These are phyloP conservation scores for Drosophila ercepeae DNA, from an alignment of 1,140 invertebrate species.

Conservation along the genomic window DNA sequence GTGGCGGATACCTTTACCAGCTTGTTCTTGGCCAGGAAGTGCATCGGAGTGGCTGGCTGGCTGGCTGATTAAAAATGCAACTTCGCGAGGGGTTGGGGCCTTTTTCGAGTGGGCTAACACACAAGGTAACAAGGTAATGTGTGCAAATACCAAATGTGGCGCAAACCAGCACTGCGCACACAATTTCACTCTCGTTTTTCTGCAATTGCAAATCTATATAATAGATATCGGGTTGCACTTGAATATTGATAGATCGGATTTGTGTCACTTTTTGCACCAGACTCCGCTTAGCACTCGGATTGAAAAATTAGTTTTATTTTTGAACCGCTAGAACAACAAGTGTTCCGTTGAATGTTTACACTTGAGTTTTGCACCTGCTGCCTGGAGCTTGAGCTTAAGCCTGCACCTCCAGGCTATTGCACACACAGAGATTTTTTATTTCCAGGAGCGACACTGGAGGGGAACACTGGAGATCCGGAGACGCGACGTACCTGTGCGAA, in stretches of 20 bases:
- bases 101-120: slow-evolving; percentile 17
- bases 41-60: too few relatives aligned
- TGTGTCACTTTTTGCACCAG: not conserved
- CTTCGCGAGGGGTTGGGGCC: not conserved
- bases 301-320: not conserved
- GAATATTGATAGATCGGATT: not conserved
- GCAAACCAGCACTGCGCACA: slow-evolving; percentile 34
- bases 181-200: slow-evolving; percentile 27
- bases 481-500: slow-evolving; percentile 68
- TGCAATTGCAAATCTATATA: slow-evolving; percentile 17
- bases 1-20: too few relatives aligned
- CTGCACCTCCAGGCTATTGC: not conserved
- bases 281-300: not conserved
- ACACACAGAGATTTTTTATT: not conserved
- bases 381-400: not conserved
- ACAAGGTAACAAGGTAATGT: slow-evolving; percentile 25
- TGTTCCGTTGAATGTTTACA: slow-evolving; percentile 11
- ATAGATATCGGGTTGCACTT: not conserved
- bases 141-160: slow-evolving; percentile 19
- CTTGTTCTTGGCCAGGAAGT: not conserved
- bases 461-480: not conserved
- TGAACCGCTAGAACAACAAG: slow-evolving; percentile 30
- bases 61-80: slow-evolving; percentile 11
- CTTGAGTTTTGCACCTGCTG: slow-evolving; percentile 1
- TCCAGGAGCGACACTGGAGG: not conserved